phyloP scores from a whole-genome alignment of 2,888 invertebrate species.

The Ectemnius continuus region DNA sequence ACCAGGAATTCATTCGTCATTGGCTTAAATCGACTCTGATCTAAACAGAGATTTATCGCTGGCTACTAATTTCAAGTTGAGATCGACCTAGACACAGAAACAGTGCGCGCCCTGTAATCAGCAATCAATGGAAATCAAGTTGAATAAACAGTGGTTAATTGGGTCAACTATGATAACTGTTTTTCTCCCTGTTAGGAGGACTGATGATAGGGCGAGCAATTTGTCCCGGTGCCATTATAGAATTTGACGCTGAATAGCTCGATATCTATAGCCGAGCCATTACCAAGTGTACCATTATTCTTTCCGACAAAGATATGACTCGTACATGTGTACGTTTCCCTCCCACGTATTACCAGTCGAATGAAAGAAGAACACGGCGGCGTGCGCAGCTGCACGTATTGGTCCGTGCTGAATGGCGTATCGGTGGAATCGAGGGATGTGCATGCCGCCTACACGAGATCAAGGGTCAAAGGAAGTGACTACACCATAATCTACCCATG shows the following conservation, averaged over 20 bases:
- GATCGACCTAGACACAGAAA: constrained; percentile 1
- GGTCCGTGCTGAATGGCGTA: neutral
- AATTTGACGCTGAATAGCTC: neutral
- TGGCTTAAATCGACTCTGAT: constrained; percentile 26
- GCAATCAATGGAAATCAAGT: neutral
- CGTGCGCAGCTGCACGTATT: constrained; percentile 20
- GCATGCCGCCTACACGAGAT: constrained; percentile 46
- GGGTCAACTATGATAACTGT: constrained; percentile 3
- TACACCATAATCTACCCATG: constrained; percentile 57
- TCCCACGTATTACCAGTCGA: neutral
- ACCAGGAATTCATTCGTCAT: constrained; percentile 24
- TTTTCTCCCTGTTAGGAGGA: neutral
- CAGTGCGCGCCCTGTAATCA: neutral
- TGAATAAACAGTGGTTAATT: constrained; percentile 4
- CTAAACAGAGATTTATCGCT: constrained; percentile 31
- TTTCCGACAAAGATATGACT: constrained; percentile 1
- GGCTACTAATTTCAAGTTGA: neutral
- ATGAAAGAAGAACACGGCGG: constrained; percentile 21
- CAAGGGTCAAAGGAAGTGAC: constrained; percentile 66
- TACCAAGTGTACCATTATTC: neutral
- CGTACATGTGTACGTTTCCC: constrained; percentile 3
- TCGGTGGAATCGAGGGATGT: constrained; percentile 27
- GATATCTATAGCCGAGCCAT: neutral
- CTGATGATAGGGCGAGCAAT: no score
- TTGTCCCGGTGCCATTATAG: neutral